Evolutionary conservation across 2,797 vertebrate genomes (phyloP).

Genomic region (Emydoidea blandingii): DNA sequence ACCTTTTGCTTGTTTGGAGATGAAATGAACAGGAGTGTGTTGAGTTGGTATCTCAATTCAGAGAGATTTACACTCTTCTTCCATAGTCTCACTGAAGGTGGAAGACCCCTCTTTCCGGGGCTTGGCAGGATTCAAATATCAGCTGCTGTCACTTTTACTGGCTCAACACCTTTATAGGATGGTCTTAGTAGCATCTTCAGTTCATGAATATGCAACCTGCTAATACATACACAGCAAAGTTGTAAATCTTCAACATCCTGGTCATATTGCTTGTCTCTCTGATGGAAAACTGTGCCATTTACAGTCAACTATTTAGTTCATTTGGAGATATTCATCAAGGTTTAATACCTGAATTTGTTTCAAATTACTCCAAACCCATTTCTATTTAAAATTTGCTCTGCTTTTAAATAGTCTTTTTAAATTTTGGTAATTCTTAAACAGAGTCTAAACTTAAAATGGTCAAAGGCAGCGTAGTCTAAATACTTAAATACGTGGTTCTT

Average conservation of each 20-base stretch:
- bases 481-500: background rate
- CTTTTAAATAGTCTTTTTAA: background rate
- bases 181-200: background rate
- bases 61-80: background rate
- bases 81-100: background rate
- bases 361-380: background rate
- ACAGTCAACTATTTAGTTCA: background rate
- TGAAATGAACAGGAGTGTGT: background rate
- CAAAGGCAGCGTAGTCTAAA: too few species aligned
- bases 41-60: background rate
- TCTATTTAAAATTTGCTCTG: background rate
- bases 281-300: background rate
- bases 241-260: background rate
- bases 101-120: background rate
- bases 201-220: background rate
- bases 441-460: too few species aligned
- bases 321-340: background rate
- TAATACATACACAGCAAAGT: background rate
- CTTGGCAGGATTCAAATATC: background rate
- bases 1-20: background rate
- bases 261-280: background rate
- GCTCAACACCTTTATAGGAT: background rate
- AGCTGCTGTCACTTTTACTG: background rate
- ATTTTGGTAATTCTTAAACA: background rate
- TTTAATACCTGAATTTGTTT: background rate